Evolutionary conservation across 2,113 vertebrate genomes (phyloP).

Genomic region (Heterocephalus glaber): DNA sequence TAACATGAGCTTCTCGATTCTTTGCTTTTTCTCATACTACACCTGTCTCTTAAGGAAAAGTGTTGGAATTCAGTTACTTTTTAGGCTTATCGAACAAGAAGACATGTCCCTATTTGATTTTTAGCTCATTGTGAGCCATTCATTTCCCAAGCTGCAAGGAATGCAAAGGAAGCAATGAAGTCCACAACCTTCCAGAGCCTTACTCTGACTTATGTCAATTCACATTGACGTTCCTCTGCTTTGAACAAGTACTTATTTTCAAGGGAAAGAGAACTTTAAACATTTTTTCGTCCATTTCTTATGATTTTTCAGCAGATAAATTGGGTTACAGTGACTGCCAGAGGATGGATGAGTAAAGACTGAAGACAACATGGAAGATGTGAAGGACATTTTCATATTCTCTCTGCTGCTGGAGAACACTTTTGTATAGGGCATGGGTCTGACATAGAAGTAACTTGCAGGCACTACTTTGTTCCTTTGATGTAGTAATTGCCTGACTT

Average conservation of each 20-base stretch:
- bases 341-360: not conserved
- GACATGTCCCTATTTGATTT: not conserved
- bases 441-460: not conserved
- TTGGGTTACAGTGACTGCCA: not conserved
- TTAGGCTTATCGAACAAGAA: not conserved
- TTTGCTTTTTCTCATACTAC: not conserved
- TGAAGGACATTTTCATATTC: not conserved
- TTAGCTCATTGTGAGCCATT: not conserved
- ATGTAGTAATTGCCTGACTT: not conserved
- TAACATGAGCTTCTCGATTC: not conserved
- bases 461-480: not conserved
- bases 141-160: not conserved
- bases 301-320: not conserved
- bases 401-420: not conserved
- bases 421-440: not conserved
- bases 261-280: not conserved
- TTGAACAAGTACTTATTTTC: not conserved
- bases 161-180: not conserved
- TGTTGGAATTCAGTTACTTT: not conserved
- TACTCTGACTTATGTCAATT: not conserved
- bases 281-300: not conserved
- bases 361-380: not conserved
- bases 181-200: not conserved
- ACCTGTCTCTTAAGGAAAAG: not conserved
- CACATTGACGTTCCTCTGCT: not conserved